These are phyloP conservation scores for Tangara arthus DNA, from an alignment of 2,797 vertebrate species.

Conservation along the genomic window DNA sequence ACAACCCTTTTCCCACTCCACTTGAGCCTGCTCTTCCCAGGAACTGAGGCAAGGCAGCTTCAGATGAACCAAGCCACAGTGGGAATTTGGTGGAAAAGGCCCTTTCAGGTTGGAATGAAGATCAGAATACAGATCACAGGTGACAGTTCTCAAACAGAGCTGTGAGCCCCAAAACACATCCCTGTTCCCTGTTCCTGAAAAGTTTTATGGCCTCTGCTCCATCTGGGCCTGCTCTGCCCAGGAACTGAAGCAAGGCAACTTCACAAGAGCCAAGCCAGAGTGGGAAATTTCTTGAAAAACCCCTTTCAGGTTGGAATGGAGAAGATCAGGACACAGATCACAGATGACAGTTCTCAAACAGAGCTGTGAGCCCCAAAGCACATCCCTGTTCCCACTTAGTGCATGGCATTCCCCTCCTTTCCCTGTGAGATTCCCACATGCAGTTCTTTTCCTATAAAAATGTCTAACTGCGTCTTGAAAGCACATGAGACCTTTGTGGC, in stretches of 20 bases:
- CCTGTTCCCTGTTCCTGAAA: not conserved
- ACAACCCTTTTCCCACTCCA: not conserved
- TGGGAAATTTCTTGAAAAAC: not conserved
- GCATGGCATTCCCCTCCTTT: not conserved
- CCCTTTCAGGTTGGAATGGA: not conserved
- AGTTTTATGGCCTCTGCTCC: no score
- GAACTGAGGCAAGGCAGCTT: not conserved
- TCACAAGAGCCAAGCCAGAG: not conserved
- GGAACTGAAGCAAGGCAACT: not conserved
- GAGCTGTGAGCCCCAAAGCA: not conserved
- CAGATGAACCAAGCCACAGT: fast-evolving
- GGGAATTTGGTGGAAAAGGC: not conserved
- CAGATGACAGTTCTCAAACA: not conserved
- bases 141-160: not conserved
- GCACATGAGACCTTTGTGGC: not conserved
- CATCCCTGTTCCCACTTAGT: not conserved
- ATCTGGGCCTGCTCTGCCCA: not conserved
- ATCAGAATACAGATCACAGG: not conserved
- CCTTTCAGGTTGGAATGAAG: not conserved
- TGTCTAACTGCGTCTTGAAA: not conserved
- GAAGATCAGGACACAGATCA: not conserved
- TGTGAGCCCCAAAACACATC: not conserved
- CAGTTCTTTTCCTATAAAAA: not conserved
- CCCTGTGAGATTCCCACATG: fast-evolving
- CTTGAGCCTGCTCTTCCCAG: not conserved